These are phyloP conservation scores for Tenthredo mesomela DNA, from an alignment of 2,888 invertebrate species.

Conservation along the genomic window DNA sequence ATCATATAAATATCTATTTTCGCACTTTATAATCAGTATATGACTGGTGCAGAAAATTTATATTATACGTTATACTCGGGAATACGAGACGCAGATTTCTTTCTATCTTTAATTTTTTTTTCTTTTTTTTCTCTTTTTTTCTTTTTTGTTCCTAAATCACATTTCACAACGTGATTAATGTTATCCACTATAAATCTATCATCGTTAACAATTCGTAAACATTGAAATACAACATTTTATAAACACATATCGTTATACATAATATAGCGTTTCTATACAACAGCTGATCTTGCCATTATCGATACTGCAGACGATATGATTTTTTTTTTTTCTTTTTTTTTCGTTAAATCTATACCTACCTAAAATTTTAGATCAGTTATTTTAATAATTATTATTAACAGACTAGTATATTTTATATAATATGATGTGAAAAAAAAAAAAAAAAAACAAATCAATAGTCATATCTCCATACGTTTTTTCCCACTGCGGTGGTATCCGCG, in stretches of 20 bases:
- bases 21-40: not conserved
- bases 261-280: too few relatives aligned
- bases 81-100: not conserved
- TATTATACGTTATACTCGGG: not conserved
- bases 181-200: not conserved
- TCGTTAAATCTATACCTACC: not conserved
- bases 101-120: not conserved
- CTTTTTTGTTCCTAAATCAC: not conserved
- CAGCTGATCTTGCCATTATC: not conserved
- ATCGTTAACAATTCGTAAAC: not conserved
- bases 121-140: not conserved
- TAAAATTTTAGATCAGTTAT: too few relatives aligned
- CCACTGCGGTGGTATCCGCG: too few relatives aligned
- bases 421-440: too few relatives aligned
- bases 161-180: not conserved
- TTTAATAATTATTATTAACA: too few relatives aligned
- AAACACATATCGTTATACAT: too few relatives aligned
- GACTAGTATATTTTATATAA: too few relatives aligned
- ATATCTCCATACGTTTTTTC: too few relatives aligned
- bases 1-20: too few relatives aligned
- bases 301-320: too few relatives aligned
- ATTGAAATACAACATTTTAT: too few relatives aligned
- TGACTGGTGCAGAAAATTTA: not conserved
- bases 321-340: not conserved
- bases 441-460: too few relatives aligned